These are phyloP conservation scores for Myodes glareolus DNA, from an alignment of 2,113 vertebrate species.

Conservation along the genomic window DNA sequence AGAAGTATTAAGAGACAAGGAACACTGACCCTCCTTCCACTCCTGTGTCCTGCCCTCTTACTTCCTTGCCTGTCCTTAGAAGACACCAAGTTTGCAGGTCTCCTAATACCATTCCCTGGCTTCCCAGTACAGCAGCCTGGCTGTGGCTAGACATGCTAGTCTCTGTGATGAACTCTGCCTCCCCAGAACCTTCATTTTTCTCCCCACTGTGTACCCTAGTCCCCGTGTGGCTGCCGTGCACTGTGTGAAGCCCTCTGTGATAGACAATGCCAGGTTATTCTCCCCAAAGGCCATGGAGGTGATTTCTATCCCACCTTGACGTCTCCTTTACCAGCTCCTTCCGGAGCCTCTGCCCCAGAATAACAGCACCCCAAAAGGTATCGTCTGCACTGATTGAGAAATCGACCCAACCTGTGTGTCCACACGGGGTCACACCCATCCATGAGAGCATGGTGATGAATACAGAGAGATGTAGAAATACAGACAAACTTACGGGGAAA, in stretches of 20 bases:
- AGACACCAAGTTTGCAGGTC: background rate
- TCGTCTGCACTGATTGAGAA: accelerated
- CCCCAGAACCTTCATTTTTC: background rate
- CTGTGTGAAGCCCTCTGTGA: accelerated
- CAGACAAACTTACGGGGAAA: accelerated
- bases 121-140: background rate
- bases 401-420: background rate
- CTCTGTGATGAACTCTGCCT: background rate
- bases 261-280: no score
- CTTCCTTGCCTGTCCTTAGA: background rate
- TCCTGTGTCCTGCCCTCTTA: no score
- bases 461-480: background rate
- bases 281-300: background rate
- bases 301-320: background rate
- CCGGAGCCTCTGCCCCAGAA: background rate
- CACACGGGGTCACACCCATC: background rate
- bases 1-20: background rate
- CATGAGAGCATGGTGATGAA: background rate
- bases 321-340: background rate
- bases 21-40: background rate
- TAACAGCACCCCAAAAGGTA: background rate
- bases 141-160: background rate
- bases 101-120: background rate
- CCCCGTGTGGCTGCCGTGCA: background rate
- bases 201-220: background rate